Base-by-base conservation (phyloP, 2,797 vertebrate genomes). In the Falco berigora region DNA sequence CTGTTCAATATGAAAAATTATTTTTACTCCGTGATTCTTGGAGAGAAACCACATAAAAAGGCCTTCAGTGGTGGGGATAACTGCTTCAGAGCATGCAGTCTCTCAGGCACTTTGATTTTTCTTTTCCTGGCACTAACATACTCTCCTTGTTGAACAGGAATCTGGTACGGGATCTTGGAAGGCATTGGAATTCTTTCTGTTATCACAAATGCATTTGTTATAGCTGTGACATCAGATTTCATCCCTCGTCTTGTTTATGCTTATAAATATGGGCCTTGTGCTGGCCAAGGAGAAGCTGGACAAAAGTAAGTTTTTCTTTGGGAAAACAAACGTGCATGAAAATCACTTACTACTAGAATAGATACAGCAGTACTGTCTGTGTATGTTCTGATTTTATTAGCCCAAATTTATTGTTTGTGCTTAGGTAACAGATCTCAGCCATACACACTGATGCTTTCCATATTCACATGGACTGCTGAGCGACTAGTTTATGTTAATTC, bases 261-360 rank as follows among this genome's bases (percentile, higher is more conserved):
- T 53, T 98, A 98, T 92, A 98, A 98, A 95, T 98, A 98, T 0
- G 98, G 98, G 96, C 98, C 98, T 42, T 98, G 98, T 94, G 98
- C 98, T 17, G 99, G 98, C 59, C 99, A 99, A 97, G 99, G 99
- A 94, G 98, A 98, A 96, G 98, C 99, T 34, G 99, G 99, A 91
- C 98, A 99, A 97, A 98, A 98, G 99, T 99, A 98, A 98, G 98
- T 63, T 80, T 78, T 82, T 58, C 21, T 36, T 17, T 12, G 28
- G 25, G 58, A 74, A 55, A 92, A 77, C 3, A 83, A 50, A 47
- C 62, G n/a, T 4, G 1, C 24, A 23, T 6, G 8, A 63, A 92
- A 88, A 77, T 75, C 34, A 14, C 56, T 63, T 66, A 27, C 14
- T 61, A 6, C 22, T 55, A 62, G 21, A 92, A 61, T 15, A 83